Evolutionary conservation across 2,113 vertebrate genomes (phyloP), one percentile per base, ranked within the genome.

Genomic region (Siniperca knerii): DNA sequence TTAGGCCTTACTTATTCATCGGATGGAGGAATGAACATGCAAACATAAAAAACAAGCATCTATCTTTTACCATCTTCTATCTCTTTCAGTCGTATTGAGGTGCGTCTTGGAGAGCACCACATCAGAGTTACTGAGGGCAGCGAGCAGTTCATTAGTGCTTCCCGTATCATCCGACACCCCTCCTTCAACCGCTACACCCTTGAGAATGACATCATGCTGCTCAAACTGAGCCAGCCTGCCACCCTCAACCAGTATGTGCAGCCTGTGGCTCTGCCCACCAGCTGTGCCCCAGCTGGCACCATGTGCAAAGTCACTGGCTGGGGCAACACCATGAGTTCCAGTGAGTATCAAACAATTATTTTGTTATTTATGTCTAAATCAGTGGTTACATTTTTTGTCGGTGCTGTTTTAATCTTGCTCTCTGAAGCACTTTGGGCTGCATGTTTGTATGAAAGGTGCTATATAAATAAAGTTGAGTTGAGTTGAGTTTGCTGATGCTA

Each of bases 171-270:
- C 91, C 72, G 54, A 0, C 91, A 97, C 48, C 96, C 96, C 0
- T 0, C 2, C 0, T 96, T 95, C 20, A 55, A 74, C 50, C 62
- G 79, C 13, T 93, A 58, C 65, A 92, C 10, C 79, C 91, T 97
- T 1, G 81, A 95, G 75, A 96, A 97, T 0, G 97, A 97, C 95
- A 93, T 97, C 93, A 97, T 97, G 97, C 82, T 97, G 82, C 88
- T 97, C 88, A 96, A 96, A 71, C 90, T 97, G 90, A 69, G 76
- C 0, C 8, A 4, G 0, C 89, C 96, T 0, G 94, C 95, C 0
- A 54, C 52, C 0, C 10, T 75, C 42, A 75, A 67, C 71, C 15
- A 60, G 29, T 50, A 67, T 1, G 40, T 75, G 29, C 1, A 37
- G 70, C 40, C 70, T 4, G 40, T 74, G 74, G 6, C 78, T 94